These are phyloP conservation scores for Carassius gibelio DNA, from an alignment of 2,113 vertebrate species.

Conservation along the genomic window DNA sequence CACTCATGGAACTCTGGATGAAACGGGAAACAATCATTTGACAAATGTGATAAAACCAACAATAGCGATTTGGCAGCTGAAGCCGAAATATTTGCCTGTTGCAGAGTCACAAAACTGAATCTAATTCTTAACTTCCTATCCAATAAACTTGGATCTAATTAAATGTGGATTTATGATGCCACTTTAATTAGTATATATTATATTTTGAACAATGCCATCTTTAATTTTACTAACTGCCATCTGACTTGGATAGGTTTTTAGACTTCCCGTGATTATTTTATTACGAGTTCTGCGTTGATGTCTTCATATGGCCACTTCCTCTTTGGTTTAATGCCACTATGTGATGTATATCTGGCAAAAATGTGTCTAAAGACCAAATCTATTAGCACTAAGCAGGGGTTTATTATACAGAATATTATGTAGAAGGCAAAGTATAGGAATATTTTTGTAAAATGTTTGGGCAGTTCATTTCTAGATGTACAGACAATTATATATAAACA, in stretches of 20 bases:
- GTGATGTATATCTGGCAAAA: neutral
- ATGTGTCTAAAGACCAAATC: neutral
- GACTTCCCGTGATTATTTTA: conserved; percentile 12
- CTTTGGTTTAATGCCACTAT: conserved; percentile 11
- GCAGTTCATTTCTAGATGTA: neutral
- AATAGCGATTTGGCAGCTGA: conserved; percentile 15
- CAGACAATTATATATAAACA: too few species aligned
- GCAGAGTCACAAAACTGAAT: neutral
- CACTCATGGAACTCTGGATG: conserved; percentile 20
- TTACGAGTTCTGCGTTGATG: conserved; percentile 17
- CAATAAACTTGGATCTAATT: conserved; percentile 1
- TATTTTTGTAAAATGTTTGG: neutral
- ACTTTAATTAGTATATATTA: conserved; percentile 21
- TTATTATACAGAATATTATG: neutral
- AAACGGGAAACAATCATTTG: conserved; percentile 26
- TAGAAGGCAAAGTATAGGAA: neutral
- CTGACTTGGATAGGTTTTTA: conserved; percentile 17
- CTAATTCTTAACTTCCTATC: neutral
- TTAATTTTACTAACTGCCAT: conserved; percentile 11
- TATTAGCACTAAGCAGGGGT: neutral
- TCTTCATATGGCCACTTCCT: conserved; percentile 26
- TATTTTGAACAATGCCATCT: conserved; percentile 36
- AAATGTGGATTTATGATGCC: conserved; percentile 33
- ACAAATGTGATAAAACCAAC: conserved; percentile 24
- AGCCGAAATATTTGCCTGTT: neutral